Conservation (phyloP, 2,888 invertebrate species). For the Timema cristinae region DNA sequence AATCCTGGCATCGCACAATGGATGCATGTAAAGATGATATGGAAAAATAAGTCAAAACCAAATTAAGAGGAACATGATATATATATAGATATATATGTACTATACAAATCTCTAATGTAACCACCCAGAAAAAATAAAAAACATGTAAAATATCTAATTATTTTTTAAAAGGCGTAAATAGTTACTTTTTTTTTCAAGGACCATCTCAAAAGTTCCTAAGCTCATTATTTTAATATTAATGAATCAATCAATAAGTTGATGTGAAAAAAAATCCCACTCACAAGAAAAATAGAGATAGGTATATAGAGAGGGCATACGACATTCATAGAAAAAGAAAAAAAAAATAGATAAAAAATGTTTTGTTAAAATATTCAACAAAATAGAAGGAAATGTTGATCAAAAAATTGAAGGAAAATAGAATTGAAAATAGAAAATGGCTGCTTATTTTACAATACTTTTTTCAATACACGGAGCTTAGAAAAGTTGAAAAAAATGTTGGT, state of each 20-base stretch:
- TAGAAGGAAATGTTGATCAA: slow-evolving; percentile 28
- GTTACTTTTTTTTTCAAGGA: slow-evolving; percentile 56
- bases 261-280: slow-evolving; percentile 33
- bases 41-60: slow-evolving; percentile 52
- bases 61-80: slow-evolving; percentile 25
- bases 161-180: too few species aligned
- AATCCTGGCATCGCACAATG: slow-evolving; percentile 63
- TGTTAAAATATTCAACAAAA: slow-evolving; percentile 17
- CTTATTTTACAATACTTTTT: slow-evolving; percentile 30
- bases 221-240: slow-evolving; percentile 41
- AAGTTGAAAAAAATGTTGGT: slow-evolving; percentile 18
- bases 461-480: slow-evolving; percentile 27
- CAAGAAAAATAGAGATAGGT: slow-evolving; percentile 40
- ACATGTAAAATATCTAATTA: too few species aligned
- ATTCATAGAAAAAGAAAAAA: slow-evolving; percentile 40
- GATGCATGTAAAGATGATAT: slow-evolving; percentile 53
- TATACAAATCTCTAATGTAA: neutral
- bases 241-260: slow-evolving; percentile 25
- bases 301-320: slow-evolving; percentile 44
- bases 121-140: too few species aligned
- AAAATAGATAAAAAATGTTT: slow-evolving; percentile 30
- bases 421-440: slow-evolving; percentile 34
- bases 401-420: slow-evolving; percentile 20
- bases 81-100: slow-evolving; percentile 5
- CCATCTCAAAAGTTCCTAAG: slow-evolving; percentile 91